Evolutionary conservation across 1,140 invertebrate species (phyloP).

Genomic region (Brevipalpus yothersi): DNA sequence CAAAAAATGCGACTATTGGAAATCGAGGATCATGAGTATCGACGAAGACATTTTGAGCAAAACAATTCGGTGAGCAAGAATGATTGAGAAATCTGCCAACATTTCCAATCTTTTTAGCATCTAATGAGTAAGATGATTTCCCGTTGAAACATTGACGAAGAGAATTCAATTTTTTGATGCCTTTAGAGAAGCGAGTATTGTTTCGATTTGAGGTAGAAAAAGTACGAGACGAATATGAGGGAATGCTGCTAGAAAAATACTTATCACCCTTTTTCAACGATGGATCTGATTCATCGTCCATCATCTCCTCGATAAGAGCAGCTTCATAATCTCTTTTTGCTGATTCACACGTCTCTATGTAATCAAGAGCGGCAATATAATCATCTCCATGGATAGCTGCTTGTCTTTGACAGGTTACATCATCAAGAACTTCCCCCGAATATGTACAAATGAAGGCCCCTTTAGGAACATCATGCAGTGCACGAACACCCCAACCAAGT

Average conservation of each 20-base stretch:
- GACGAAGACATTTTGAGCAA: constrained; percentile 73
- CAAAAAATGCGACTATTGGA: constrained; percentile 67
- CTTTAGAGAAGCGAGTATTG: too few relatives aligned
- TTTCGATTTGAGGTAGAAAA: too few relatives aligned
- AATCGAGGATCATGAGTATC: constrained; percentile 66
- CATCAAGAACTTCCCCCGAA: constrained; percentile 72
- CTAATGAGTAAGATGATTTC: constrained; percentile 29
- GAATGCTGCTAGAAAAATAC: too few relatives aligned
- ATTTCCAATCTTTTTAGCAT: constrained; percentile 63
- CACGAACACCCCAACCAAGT: constrained; percentile 72
- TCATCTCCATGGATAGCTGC: constrained; percentile 42
- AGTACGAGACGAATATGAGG: too few relatives aligned
- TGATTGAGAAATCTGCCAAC: constrained; percentile 88
- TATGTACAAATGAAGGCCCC: constrained; percentile 73
- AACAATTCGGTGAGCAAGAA: constrained; percentile 80
- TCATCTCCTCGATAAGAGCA: not conserved
- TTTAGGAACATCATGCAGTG: constrained; percentile 35
- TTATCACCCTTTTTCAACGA: not conserved
- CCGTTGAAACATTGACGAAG: not conserved
- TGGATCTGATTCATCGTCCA: not conserved
- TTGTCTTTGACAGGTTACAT: constrained; percentile 56
- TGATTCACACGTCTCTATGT: constrained; percentile 30
- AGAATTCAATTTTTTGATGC: not conserved
- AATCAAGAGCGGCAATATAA: constrained; percentile 69
- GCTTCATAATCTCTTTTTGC: constrained; percentile 2